Evolutionary conservation across 2,797 vertebrate species (phyloP), one percentile per base, ranked within the genome.

Genomic region (Chiroxiphia lanceolata): DNA sequence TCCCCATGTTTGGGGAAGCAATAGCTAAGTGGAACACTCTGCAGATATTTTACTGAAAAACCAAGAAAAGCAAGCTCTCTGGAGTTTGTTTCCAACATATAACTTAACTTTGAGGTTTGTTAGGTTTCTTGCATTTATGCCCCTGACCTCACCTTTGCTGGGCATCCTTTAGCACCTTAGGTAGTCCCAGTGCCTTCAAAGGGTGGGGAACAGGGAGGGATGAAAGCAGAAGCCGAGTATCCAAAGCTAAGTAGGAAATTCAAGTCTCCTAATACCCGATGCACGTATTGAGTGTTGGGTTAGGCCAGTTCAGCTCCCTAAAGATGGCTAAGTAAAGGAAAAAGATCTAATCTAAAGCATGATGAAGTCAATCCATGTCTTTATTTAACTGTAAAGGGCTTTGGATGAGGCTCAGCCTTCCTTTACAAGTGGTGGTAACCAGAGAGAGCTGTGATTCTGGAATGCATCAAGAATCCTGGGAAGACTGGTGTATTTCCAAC

Each of bases 41-140:
- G 61, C 61, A 92, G 82, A 51, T 76, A 95, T 79, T 91, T 94
- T 82, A 48, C 40, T 76, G 21, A 31, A 51, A 88, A 86, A 79
- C 38, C 40, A 60, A 47, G 54, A 69, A 29, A 76, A 74, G 29
- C 3, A 72, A 86, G 26, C 36, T 70, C 15, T 48, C 83, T 74
- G 67, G 80, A 67, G 36, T 64, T 88, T 60, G 8, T 88, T 91
- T 76, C 33, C 34, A 48, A 29, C 9, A 38, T 19, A 7, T 5
- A 16, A 61, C 31, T 74, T 57, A 64, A 40, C 47, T 77, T 82
- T 50, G 33, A 82, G 36, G 33, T 65, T 56, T 29, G n/a, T 17
- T 25, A 51, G 36, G 26, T 72, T 83, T 72, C 59, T 86, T 95
- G 42, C 42, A 21, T 70, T 93, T 70, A 38, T 77, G 33, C 4